Base-by-base conservation (phyloP, 2,888 invertebrate genomes). In the Epinotia demarniana region DNA sequence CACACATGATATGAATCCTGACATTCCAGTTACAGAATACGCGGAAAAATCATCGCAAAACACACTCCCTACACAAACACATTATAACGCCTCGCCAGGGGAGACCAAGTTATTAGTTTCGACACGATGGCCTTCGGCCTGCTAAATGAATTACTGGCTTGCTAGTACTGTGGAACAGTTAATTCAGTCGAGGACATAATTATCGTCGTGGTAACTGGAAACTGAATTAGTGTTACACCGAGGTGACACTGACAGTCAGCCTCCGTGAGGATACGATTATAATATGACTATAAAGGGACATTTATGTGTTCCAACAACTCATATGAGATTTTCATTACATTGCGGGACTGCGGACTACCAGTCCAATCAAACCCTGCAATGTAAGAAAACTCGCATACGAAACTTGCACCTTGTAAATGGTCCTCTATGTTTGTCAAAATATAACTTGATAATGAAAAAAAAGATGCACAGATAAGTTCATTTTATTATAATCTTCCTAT, bases 121-220 rank as follows among this genome's bases (percentile, higher is more conserved):
- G 73, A 76, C 76, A 72, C 64, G 55, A 53, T 63, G 61, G 71
- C 74, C 74, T 76, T 58, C 74, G 64, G 61, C 19, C 49, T 49
- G 39, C 72, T 77, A 69, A 78, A 78, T 74, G 72, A 78, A 74
- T 78, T 77, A 78, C 71, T 23, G 55, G 13, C 76, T 62, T 66
- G 70, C 49, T 61, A 73, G 72, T 60, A 64, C 55, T 53, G 53
- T 57, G 49, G 69, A 66, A 64, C 71, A 75, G 75, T 33, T 55
- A 43, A 49, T 46, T 61, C 75, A 72, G 58, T 71, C 49, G 63
- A 43, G 23, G 5, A 2, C 16, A 27, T n/a, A n/a, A n/a, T n/a
- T n/a, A 23, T 68, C 43, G 43, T 57, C 23, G 57, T 57, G 58
- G 23, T 60, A 46, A 69, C 58, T 60, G 57, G 61, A 46, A 69